Evolutionary conservation across 2,797 vertebrate genomes (phyloP), one percentile per base, ranked within the genome.

Genomic region (Clarias platycephalus): DNA sequence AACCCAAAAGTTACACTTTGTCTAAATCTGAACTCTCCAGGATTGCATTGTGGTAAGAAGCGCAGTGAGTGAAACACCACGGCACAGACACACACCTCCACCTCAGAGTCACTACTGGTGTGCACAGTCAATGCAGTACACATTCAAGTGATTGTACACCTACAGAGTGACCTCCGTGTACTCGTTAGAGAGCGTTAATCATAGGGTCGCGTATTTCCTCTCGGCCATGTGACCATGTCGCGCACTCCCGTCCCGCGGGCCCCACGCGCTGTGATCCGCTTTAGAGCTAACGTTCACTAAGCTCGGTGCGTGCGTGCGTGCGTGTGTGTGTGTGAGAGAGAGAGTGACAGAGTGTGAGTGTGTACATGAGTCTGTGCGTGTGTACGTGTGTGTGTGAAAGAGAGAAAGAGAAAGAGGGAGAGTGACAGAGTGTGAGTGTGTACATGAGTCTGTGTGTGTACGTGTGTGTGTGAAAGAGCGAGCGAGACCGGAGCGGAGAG

Each of bases 221-320:
- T 87, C 64, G 88, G 92, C 90, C 95, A 95, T 95, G 95, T 96
- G 95, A 95, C 93, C 90, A 91, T 85, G 89, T 93, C 89, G 92
- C 87, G 90, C 78, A 91, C 93, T 95, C 95, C 93, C 93, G 93
- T 95, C 94, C 93, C 92, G 93, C 91, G 93, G 93, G 92, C 90
- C 90, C 90, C 77, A 89, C 71, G 70, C 62, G 89, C 88, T 91
- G 89, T 94, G 93, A 95, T 95, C 95, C 92, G 93, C 92, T 94
- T 93, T 93, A 91, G 66, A 77, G 53, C 55, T 77, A 31, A 60
- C 26, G 44, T 55, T 57, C 31, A 71, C 80, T 40, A 37, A 72
- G 55, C 68, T 72, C 37, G 37, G 81, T 13, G 57, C 34, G 81
- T 24, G 81, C 2, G 1, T 28, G 80, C 15, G 80, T 34, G 37